Percentiles rank a stretch among this genome's conserved stretches.
Evolutionary conservation across 2,888 invertebrate genomes (phyloP).

Genomic region (Mycalesis mineus): DNA sequence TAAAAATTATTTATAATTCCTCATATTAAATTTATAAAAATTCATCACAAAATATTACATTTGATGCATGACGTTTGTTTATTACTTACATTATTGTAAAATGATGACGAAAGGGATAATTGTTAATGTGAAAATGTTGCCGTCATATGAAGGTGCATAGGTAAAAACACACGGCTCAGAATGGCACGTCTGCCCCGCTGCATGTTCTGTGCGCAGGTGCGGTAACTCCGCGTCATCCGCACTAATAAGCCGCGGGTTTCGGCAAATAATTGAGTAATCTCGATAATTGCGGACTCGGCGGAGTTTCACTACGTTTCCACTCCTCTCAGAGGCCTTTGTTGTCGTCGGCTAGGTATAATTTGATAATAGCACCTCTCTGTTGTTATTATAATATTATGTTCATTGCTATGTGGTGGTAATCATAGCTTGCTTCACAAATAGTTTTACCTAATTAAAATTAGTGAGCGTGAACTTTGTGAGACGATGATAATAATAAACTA

Average conservation of each 20-base stretch:
- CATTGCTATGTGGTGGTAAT: not conserved
- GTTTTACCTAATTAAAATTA: not conserved
- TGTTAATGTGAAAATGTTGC: no score
- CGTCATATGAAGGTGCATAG: not conserved
- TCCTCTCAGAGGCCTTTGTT: conserved; percentile 8
- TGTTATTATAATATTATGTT: conserved; percentile 6
- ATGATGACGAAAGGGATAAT: no score
- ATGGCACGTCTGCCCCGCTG: not conserved
- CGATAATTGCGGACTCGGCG: conserved; percentile 35
- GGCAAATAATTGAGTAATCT: conserved; percentile 60
- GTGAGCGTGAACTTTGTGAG: not conserved
- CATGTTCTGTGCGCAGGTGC: conserved; percentile 29
- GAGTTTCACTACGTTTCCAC: conserved; percentile 15
- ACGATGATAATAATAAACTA: no score
- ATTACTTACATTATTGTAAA: no score
- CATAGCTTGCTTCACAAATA: not conserved
- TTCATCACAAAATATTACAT: no score
- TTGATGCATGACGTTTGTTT: no score
- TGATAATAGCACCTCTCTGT: conserved; percentile 11
- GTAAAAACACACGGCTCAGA: not conserved
- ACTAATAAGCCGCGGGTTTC: conserved; percentile 61
- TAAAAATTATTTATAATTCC: no score
- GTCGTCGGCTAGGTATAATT: conserved; percentile 11
- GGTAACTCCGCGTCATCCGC: conserved; percentile 61
- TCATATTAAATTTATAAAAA: no score